Evolutionary conservation across 2,113 vertebrate species (phyloP).

Genomic region (Paraplagusia blochii): DNA sequence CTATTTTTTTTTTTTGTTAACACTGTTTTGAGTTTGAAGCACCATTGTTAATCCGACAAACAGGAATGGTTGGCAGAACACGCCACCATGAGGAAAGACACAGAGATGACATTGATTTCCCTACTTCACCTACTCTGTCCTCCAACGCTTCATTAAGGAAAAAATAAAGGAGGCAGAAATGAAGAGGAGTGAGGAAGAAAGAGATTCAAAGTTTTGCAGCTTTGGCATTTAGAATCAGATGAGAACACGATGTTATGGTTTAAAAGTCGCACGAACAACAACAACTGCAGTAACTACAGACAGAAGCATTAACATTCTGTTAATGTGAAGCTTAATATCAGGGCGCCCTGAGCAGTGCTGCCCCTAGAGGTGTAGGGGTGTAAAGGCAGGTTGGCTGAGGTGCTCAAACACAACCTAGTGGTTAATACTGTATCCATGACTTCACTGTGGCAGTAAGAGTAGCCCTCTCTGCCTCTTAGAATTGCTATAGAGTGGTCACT

Average conservation of each 20-base stretch:
- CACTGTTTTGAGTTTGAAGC: slow-evolving; percentile 54
- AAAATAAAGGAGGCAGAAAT: no score
- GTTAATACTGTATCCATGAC: slow-evolving; percentile 50
- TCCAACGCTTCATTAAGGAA: no score
- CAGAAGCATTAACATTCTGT: slow-evolving; percentile 32
- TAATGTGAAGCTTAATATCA: slow-evolving; percentile 39
- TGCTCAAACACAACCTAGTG: slow-evolving; percentile 50
- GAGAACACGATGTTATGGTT: slow-evolving; percentile 8
- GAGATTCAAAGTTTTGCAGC: slow-evolving; percentile 51
- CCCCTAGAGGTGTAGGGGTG: slow-evolving; percentile 64
- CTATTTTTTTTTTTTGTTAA: slow-evolving; percentile 40
- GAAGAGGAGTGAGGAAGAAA: slow-evolving; percentile 32
- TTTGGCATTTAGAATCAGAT: slow-evolving; percentile 63
- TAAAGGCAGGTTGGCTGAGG: slow-evolving; percentile 70
- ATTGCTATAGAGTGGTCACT: slow-evolving; percentile 55
- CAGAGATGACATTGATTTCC: no score
- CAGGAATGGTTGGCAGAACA: slow-evolving; percentile 54
- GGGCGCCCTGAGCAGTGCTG: slow-evolving; percentile 66
- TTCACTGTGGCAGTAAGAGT: slow-evolving; percentile 49
- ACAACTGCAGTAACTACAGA: slow-evolving; percentile 18
- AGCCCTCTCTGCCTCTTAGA: slow-evolving; percentile 45
- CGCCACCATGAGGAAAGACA: slow-evolving; percentile 5
- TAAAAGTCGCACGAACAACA: slow-evolving; percentile 31
- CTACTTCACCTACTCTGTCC: neutral
- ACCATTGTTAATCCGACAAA: slow-evolving; percentile 63